Base-by-base conservation (phyloP, 2,888 invertebrate species). In the Scaptomyza flava region DNA sequence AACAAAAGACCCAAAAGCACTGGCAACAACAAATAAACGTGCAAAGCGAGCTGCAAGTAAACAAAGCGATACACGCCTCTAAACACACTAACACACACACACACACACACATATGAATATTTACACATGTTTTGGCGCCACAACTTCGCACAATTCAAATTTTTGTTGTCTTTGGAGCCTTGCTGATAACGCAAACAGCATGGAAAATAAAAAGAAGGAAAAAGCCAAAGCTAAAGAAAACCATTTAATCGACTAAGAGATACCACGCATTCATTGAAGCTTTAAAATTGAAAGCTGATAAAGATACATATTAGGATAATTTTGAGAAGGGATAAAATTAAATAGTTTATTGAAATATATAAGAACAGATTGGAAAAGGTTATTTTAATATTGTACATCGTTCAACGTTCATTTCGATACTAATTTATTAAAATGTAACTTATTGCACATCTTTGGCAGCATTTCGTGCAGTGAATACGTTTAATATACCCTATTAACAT, bases 111-210 rank as follows among this genome's bases (percentile, higher is more conserved):
- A 64, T 81, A 77, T 79, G 79, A 86, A 84, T 86, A 85, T 85
- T 85, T 82, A 86, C 86, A 84, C 77, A 69, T 82, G 81, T 77
- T 85, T 81, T 72, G 78, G 68, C 78, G 69, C 63, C 72, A 54
- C 72, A 79, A 48, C 53, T 63, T 66, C 52, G 71, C 71, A 76
- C 65, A 69, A 64, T 68, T 81, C 69, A 59, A 60, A 65, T 67
- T 62, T 41, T 36, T 52, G 45, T 48, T 52, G 60, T 47, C 31
- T 33, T 48, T 65, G n/a, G 54, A 53, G 61, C 46, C 51, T 67
- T 56, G 62, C 42, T 67, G 59, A 62, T 68, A 77, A 72, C 53
- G 48, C 38, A 62, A 60, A 42, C 64, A 65, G 48, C 20, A 58
- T 36, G 41, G 36, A 8, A 58, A 42, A 23, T 3, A 34, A 48